These are phyloP conservation scores for Rhyzopertha dominica DNA, from an alignment of 1,140 invertebrate species.

Conservation along the genomic window DNA sequence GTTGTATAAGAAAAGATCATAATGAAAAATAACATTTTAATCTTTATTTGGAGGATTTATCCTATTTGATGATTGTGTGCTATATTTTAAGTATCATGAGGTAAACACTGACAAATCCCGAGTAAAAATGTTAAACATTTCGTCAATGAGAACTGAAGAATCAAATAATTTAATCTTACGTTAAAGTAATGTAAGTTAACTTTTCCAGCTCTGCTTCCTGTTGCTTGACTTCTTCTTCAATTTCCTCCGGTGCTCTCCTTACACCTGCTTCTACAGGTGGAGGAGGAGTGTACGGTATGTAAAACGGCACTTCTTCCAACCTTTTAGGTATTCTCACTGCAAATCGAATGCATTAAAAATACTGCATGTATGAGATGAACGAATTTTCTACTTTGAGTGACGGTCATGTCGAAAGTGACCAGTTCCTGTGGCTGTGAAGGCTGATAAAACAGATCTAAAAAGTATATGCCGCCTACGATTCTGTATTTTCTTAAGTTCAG, in stretches of 20 bases:
- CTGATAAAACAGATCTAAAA: slow-evolving; percentile 59
- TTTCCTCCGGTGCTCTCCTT: slow-evolving; percentile 69
- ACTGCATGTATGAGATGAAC: background rate
- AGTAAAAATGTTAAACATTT: slow-evolving; percentile 2
- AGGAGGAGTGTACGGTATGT: slow-evolving; percentile 59
- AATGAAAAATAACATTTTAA: no score
- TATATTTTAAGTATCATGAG: no score
- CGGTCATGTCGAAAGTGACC: slow-evolving; percentile 40
- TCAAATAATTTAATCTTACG: slow-evolving; percentile 49
- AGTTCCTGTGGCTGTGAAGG: slow-evolving; percentile 59
- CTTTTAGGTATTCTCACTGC: slow-evolving; percentile 63
- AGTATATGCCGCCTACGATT: slow-evolving; percentile 61
- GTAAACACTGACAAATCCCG: no score
- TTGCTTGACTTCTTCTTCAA: slow-evolving; percentile 71
- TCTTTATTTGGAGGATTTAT: no score
- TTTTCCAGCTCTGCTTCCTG: slow-evolving; percentile 70
- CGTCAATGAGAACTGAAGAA: slow-evolving; percentile 10
- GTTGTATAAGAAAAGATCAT: no score
- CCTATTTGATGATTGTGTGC: no score
- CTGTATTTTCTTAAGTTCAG: slow-evolving; percentile 62
- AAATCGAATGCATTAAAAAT: slow-evolving; percentile 21
- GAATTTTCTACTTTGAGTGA: slow-evolving; percentile 46
- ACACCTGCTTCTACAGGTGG: slow-evolving; percentile 46
- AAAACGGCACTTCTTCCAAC: slow-evolving; percentile 61
- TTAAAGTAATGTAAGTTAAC: slow-evolving; percentile 62